A percentile compares a stretch with the other conserved stretches of the same genome.
Conservation (phyloP, 1,140 invertebrate genomes). For the Solenopsis invicta region DNA sequence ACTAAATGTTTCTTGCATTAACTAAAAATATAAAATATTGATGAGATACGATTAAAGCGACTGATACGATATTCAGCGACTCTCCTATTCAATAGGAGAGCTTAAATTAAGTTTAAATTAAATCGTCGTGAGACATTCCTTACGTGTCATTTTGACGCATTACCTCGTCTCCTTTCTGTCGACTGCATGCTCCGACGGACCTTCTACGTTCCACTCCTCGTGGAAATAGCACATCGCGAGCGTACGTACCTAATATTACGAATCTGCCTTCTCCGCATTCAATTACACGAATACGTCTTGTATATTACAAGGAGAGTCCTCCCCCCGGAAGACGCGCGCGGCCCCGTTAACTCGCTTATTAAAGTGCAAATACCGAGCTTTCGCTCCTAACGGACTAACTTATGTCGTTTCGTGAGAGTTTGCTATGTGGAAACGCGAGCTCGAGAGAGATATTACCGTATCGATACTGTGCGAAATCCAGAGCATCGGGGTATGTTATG, state of each 20-base stretch:
- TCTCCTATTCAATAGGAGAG: neutral
- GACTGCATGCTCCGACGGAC: neutral
- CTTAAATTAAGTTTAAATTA: constrained; percentile 1
- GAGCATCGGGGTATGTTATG: neutral
- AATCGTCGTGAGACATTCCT: neutral
- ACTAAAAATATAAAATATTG: no score
- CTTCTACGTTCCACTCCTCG: neutral
- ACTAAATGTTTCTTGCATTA: no score
- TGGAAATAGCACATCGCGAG: constrained; percentile 1
- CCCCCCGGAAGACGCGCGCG: neutral
- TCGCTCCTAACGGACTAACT: neutral
- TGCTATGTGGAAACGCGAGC: constrained; percentile 3
- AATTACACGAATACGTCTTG: constrained; percentile 23
- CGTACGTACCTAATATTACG: constrained; percentile 1
- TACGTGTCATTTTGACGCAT: neutral
- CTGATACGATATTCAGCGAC: no score
- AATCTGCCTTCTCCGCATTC: constrained; percentile 4
- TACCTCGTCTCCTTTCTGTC: neutral
- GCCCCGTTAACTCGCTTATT: constrained; percentile 5
- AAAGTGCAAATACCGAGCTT: constrained; percentile 16
- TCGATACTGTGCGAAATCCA: constrained; percentile 1
- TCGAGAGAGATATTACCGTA: neutral
- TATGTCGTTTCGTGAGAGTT: constrained; percentile 1
- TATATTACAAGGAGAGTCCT: neutral
- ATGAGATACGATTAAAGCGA: no score